Percentiles rank a stretch among this genome's conserved stretches.
Evolutionary conservation across 1,140 invertebrate genomes (phyloP).

Genomic region (Chrysoperla carnea): DNA sequence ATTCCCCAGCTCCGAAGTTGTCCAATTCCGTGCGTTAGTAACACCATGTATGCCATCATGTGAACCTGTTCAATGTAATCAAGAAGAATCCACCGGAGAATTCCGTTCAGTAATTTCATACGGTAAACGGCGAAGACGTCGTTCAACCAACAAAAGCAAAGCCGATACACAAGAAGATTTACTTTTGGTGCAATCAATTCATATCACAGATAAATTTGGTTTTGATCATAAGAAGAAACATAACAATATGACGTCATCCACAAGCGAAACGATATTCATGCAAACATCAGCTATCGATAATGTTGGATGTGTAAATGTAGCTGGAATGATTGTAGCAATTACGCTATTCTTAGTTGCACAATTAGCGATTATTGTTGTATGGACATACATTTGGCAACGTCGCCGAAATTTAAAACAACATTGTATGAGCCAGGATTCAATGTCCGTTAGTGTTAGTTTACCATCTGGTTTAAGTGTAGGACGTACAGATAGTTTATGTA

Average conservation of each 20-base stretch:
- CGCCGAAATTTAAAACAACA: constrained; percentile 37
- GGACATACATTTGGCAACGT: constrained; percentile 70
- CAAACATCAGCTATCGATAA: constrained; percentile 12
- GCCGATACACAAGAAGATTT: constrained; percentile 51
- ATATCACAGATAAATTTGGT: constrained; percentile 83
- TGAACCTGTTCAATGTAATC: constrained; percentile 75
- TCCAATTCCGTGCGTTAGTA: constrained; percentile 84
- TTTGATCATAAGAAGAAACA: constrained; percentile 39
- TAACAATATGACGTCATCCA: constrained; percentile 13
- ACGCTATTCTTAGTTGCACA: constrained; percentile 67
- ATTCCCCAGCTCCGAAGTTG: constrained; percentile 85
- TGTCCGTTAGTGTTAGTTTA: constrained; percentile 30
- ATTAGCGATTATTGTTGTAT: constrained; percentile 61
- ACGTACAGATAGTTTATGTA: constrained; percentile 62
- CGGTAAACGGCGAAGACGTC: constrained; percentile 50
- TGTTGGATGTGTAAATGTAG: constrained; percentile 54
- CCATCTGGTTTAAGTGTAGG: constrained; percentile 32
- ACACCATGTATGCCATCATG: constrained; percentile 85
- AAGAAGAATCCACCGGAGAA: constrained; percentile 60
- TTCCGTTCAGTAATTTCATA: constrained; percentile 63
- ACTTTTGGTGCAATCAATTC: constrained; percentile 74
- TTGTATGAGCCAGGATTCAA: constrained; percentile 28
- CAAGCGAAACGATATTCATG: constrained; percentile 27
- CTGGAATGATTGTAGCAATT: constrained; percentile 62
- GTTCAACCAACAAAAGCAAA: constrained; percentile 23